These are phyloP conservation scores for Falco cherrug DNA, from an alignment of 2,797 vertebrate species.

Conservation along the genomic window DNA sequence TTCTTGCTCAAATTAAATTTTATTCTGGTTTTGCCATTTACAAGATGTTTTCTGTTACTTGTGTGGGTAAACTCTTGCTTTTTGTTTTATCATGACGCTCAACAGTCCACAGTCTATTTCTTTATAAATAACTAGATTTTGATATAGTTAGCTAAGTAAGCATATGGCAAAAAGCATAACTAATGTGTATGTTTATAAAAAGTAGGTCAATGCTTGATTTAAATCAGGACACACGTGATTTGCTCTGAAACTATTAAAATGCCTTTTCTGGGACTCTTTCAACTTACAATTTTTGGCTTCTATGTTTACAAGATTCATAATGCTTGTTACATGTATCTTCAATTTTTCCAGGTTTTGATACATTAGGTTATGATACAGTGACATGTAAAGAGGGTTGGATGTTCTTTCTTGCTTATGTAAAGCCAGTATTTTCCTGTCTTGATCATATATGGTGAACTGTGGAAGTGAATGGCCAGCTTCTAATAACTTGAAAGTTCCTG, in stretches of 20 bases:
- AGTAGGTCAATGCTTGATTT: slow-evolving; percentile 12
- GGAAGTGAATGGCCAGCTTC: background rate
- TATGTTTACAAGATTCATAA: background rate
- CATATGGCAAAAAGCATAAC: background rate
- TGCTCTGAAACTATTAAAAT: background rate
- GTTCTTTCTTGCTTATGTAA: background rate
- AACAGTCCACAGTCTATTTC: background rate
- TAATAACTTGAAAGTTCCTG: background rate
- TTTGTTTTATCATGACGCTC: background rate
- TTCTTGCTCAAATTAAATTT: background rate
- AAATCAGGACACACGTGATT: background rate
- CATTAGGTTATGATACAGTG: background rate
- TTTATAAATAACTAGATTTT: background rate
- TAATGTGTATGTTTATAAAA: background rate
- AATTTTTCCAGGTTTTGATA: background rate
- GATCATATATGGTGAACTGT: background rate
- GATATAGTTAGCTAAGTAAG: slow-evolving; percentile 8
- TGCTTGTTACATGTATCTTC: background rate
- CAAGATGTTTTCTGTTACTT: background rate
- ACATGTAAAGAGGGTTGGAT: background rate
- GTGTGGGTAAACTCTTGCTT: background rate
- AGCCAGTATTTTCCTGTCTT: background rate
- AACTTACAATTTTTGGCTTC: background rate
- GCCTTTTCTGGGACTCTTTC: background rate
- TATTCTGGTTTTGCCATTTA: background rate